Conservation (phyloP, 2,113 vertebrate species). For the Pelobates fuscus region DNA sequence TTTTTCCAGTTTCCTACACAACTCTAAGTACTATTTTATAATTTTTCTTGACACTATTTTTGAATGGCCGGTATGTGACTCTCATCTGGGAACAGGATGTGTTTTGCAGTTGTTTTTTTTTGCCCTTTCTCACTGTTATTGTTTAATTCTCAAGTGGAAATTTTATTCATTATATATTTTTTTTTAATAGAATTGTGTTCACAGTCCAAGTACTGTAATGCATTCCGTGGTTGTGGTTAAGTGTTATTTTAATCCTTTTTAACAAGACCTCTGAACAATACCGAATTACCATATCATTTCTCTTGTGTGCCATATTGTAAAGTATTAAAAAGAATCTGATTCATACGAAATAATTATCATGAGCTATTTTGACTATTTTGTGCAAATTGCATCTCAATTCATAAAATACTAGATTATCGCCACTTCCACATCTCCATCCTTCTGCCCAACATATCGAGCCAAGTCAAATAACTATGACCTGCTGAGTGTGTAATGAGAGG, state of each 20-base stretch:
- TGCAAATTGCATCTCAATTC: background rate
- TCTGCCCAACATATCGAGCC: constrained; percentile 13
- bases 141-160: constrained; percentile 22
- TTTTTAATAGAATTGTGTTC: constrained; percentile 12
- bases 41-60: background rate
- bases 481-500: constrained; percentile 23
- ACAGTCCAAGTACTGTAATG: constrained; percentile 11
- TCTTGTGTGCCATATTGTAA: too few species aligned
- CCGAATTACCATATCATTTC: constrained; percentile 5
- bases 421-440: background rate
- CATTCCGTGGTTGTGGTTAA: constrained; percentile 24
- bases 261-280: constrained; percentile 16
- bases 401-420: background rate
- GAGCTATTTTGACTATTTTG: too few species aligned
- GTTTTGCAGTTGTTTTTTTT: too few species aligned
- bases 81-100: background rate
- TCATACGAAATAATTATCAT: too few species aligned
- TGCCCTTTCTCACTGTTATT: background rate
- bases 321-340: too few species aligned
- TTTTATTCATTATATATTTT: too few species aligned
- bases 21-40: background rate
- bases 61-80: background rate
- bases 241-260: constrained; percentile 16
- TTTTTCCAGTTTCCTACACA: constrained; percentile 10
- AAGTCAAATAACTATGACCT: constrained; percentile 23